Conservation (phyloP, 2,113 vertebrate genomes). For the Alectura lathami region DNA sequence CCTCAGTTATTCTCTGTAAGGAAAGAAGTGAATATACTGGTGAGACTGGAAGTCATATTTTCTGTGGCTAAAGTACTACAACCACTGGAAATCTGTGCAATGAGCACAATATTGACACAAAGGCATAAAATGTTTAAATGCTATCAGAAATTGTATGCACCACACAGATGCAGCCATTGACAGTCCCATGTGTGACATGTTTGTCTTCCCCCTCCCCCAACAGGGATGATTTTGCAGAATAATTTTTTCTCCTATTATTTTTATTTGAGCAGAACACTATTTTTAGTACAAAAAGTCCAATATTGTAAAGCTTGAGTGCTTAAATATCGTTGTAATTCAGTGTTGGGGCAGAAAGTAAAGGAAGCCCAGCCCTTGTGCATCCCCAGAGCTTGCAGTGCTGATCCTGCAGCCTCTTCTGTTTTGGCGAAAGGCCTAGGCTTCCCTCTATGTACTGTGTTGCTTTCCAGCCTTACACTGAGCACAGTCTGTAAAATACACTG, state of each 20-base stretch:
- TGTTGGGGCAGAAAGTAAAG: background rate
- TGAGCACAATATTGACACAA: background rate
- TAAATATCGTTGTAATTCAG: background rate
- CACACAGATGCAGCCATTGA: rapidly evolving
- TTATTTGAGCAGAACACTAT: background rate
- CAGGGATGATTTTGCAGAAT: background rate
- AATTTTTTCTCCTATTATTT: background rate
- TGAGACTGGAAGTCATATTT: background rate
- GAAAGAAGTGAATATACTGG: background rate
- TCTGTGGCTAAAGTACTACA: too few relatives aligned
- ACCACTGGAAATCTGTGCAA: background rate
- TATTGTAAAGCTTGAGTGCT: background rate
- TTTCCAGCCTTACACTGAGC: background rate
- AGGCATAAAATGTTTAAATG: background rate
- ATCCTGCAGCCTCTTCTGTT: background rate
- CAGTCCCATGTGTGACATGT: background rate
- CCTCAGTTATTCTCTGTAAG: rapidly evolving
- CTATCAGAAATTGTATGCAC: background rate
- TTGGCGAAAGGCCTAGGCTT: background rate
- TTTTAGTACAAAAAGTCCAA: background rate
- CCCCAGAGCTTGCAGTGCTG: rapidly evolving
- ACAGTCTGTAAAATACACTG: background rate
- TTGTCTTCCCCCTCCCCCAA: background rate
- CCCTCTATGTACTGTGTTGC: background rate
- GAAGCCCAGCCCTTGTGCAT: background rate